These are phyloP conservation scores for Anolis apletophallus DNA, from an alignment of 2,797 vertebrate genomes.

Conservation along the genomic window DNA sequence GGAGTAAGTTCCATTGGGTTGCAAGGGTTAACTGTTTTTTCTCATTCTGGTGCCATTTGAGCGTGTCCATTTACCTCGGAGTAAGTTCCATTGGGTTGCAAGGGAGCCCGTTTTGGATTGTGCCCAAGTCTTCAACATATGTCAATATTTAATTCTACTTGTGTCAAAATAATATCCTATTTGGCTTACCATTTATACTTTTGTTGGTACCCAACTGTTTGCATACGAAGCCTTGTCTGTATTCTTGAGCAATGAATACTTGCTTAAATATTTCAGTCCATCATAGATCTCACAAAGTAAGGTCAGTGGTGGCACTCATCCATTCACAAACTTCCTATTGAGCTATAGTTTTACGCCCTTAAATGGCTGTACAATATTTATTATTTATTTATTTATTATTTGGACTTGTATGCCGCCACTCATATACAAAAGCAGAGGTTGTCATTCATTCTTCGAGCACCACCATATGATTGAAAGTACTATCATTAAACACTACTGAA, in stretches of 20 bases:
- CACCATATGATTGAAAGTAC: conserved; percentile 39
- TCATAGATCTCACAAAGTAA: conserved; percentile 51
- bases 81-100: neutral
- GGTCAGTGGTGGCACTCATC: conserved; percentile 46
- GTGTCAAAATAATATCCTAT: conserved; percentile 55
- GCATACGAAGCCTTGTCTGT: conserved; percentile 34
- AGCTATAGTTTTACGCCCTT: conserved; percentile 39
- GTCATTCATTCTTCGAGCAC: conserved; percentile 41
- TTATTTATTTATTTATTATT: too few species aligned
- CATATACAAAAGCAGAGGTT: conserved; percentile 31
- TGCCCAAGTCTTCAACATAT: conserved; percentile 43
- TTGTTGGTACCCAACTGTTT: conserved; percentile 54
- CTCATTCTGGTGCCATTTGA: neutral
- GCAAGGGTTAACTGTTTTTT: conserved; percentile 30
- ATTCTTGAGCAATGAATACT: conserved; percentile 50
- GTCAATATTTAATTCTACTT: conserved; percentile 54
- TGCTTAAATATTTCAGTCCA: conserved; percentile 42
- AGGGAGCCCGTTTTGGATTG: neutral
- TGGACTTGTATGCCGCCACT: too few species aligned
- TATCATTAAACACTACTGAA: conserved; percentile 54
- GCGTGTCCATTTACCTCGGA: neutral
- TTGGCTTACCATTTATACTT: conserved; percentile 50
- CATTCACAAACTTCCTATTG: conserved; percentile 50
- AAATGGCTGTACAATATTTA: conserved; percentile 27
- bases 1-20: neutral